Conservation (phyloP, 53 echinoderm and acorn worm genomes). For the Temnopleurus reevesii region DNA sequence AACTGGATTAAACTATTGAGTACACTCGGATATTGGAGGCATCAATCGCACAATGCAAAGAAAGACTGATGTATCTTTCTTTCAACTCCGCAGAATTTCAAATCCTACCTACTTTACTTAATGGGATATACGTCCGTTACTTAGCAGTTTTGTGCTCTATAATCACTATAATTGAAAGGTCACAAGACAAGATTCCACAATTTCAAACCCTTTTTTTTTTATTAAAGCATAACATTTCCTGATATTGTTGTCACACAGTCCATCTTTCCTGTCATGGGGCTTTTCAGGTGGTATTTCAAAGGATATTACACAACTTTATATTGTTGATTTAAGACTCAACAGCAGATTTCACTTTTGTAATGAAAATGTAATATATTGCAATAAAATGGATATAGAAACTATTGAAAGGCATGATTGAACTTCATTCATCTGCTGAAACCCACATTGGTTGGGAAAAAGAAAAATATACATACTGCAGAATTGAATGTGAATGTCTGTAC, state of each 20-base stretch:
- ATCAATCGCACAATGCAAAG: not conserved
- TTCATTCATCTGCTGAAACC: too few relatives aligned
- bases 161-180: not conserved
- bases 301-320: too few relatives aligned
- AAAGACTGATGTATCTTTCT: not conserved
- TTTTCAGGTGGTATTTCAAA: too few relatives aligned
- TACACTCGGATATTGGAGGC: not conserved
- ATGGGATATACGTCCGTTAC: not conserved
- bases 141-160: not conserved
- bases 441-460: too few relatives aligned
- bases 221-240: conserved; percentile 4
- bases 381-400: too few relatives aligned
- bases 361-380: too few relatives aligned
- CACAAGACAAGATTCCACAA: not conserved
- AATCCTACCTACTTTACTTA: not conserved
- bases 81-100: not conserved
- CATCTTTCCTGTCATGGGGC: not conserved
- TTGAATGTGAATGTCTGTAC: too few relatives aligned
- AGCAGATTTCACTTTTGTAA: too few relatives aligned
- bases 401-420: too few relatives aligned
- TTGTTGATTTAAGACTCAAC: too few relatives aligned
- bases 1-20: too few relatives aligned
- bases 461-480: too few relatives aligned
- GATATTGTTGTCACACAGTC: not conserved
- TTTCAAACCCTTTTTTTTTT: not conserved